Evolutionary conservation across 1,140 invertebrate species (phyloP), one percentile per base, ranked within the genome.

Genomic region (Sitophilus oryzae): DNA sequence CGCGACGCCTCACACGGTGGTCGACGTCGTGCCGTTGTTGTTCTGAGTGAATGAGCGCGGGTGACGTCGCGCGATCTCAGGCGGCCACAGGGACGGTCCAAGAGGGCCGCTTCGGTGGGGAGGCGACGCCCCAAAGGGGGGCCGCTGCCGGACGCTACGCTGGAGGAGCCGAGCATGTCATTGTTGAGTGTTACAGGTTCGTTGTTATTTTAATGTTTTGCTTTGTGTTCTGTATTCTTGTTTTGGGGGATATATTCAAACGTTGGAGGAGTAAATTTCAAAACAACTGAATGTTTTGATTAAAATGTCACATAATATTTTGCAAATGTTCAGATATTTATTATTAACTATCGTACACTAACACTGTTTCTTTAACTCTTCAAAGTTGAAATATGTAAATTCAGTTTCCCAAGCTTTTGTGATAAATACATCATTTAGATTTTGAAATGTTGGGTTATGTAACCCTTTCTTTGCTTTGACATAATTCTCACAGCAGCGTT

Each of bases 111-210:
- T 30, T 30, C 25, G 11, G 5, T 11, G 25, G n/a, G n/a, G n/a
- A n/a, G n/a, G n/a, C n/a, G 25, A 11, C 11, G 25, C 11, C 25
- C 25, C 5, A 5, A 30, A 11, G 11, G 25, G 5, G 5, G 25
- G 5, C 11, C 25, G 5, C 5, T 30, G 25, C 11, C 5, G 25
- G 25, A 5, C 5, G 5, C 25, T 30, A 6, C 25, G 11, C 25
- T 11, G 25, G n/a, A n/a, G 53, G 53, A 56, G 47, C 43, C 46
- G 22, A 56, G 53, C 16, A 56, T 56, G 53, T 56, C 53, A 48
- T 56, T 56, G 34, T 25, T 56, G 53, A 56, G 53, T 49, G 53
- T 56, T 49, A 56, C 53, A 56, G 53, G 53, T 56, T 56, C 20
- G 53, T 56, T 23, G 2, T n/a, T 14, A 10, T 23, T 8, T 30